Evolutionary conservation across 2,113 vertebrate species (phyloP), one percentile per base, ranked within the genome.

Genomic region (Ammodytes dubius): DNA sequence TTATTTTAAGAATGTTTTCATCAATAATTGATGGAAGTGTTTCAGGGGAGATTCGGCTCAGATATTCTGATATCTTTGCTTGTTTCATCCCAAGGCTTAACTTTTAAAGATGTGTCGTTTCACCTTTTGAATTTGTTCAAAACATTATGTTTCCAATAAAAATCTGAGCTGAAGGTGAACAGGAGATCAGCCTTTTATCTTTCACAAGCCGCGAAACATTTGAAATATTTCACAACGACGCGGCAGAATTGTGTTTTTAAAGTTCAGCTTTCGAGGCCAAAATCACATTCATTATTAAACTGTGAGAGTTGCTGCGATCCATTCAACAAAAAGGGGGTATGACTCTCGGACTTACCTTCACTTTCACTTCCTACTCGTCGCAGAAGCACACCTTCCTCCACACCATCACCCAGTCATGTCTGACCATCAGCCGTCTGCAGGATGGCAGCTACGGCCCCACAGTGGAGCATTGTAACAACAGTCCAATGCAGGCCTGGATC

Each of bases 341-440:
- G 73, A 83, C 46, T 73, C 67, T 86, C 27, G 56, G 64, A 66
- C 60, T 86, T 83, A 83, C 81, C 85, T 76, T 83, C 70, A 87
- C 71, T 83, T 67, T 82, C 79, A 73, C 81, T 77, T 84, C 54
- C 61, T 91, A 90, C 90, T 92, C 59, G 88, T 82, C 81, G 80
- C 96, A 99, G 98, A 97, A 95, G 85, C 95, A 87, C 83, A 96
- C 96, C 1, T 96, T 99, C 88, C 95, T 97, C 78, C 97, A 99
- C 86, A 88, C 97, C 91, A 96, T 95, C 95, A 99, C 97, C 46
- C 97, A 98, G 88, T 96, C 96, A 63, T 99, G 98, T 95, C 96
- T 99, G 93, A 98, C 97, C 73, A 91, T 98, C 91, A 94, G 95
- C 92, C 95, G 93, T 80, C 87, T 96, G 87, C 95, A 95, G 85